phyloP scores from a whole-genome alignment of 1,140 invertebrate genomes.

The Dreissena rostriformis region DNA sequence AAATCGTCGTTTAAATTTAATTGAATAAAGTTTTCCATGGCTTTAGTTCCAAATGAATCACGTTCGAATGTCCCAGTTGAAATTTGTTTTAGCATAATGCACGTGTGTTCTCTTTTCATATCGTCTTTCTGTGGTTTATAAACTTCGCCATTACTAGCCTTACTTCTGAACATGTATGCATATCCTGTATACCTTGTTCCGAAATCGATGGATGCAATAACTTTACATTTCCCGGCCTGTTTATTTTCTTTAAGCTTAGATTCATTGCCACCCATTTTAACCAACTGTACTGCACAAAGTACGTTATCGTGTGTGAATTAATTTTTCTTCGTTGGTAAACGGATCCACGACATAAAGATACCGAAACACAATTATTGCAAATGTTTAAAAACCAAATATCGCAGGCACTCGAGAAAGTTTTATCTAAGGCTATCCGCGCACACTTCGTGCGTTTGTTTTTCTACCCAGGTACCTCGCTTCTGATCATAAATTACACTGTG shows the following conservation, averaged over 20 bases:
- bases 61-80: neutral
- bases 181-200: slow-evolving; percentile 50
- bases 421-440: too few relatives aligned
- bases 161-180: slow-evolving; percentile 28
- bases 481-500: too few relatives aligned
- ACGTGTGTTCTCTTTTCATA: slow-evolving; percentile 24
- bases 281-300: too few relatives aligned
- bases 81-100: neutral
- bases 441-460: too few relatives aligned
- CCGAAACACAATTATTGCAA: too few relatives aligned
- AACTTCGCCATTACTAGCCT: neutral
- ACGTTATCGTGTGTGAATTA: too few relatives aligned
- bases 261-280: neutral
- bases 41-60: slow-evolving; percentile 37
- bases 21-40: slow-evolving; percentile 14
- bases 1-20: slow-evolving; percentile 5
- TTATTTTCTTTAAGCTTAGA: neutral
- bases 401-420: too few relatives aligned
- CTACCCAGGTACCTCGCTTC: too few relatives aligned
- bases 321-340: too few relatives aligned
- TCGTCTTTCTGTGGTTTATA: neutral
- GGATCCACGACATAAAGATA: too few relatives aligned
- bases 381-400: too few relatives aligned
- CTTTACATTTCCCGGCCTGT: neutral
- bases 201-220: slow-evolving; percentile 52